A percentile compares a stretch with the other conserved stretches of the same genome.
Conservation (phyloP, 2,113 vertebrate species). For the Pelecanus crispus region DNA sequence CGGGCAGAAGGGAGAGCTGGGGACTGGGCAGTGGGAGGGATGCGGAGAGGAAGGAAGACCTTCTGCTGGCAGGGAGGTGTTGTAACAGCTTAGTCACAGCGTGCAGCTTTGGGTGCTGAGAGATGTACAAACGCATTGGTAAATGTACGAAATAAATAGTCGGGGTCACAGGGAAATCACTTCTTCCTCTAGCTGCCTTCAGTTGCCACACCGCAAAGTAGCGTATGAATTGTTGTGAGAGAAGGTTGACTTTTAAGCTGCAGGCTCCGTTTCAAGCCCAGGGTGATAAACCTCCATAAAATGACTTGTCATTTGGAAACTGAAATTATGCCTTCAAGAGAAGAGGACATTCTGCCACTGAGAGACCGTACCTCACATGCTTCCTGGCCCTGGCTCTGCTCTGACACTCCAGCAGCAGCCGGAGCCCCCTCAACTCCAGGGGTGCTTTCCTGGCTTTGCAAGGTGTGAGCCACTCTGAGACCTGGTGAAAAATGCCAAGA, state of each 20-base stretch:
- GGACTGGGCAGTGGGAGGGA: neutral
- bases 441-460: neutral
- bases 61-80: neutral
- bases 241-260: neutral
- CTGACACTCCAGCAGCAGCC: neutral
- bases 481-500: neutral
- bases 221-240: neutral
- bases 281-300: neutral
- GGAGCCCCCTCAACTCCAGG: fast-evolving
- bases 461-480: neutral
- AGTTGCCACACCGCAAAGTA: neutral
- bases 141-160: neutral
- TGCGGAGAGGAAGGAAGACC: neutral
- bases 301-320: neutral
- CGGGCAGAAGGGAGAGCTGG: neutral
- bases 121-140: neutral
- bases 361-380: fast-evolving
- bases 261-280: fast-evolving
- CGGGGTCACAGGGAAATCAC: neutral
- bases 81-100: neutral
- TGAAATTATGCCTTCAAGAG: neutral
- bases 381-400: fast-evolving
- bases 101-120: neutral
- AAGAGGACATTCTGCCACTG: fast-evolving
- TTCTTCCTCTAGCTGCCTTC: neutral